A percentile compares a stretch with the other conserved stretches of the same genome.
phyloP scores from a whole-genome alignment of 2,888 invertebrate genomes.

The Campaea margaritaria region DNA sequence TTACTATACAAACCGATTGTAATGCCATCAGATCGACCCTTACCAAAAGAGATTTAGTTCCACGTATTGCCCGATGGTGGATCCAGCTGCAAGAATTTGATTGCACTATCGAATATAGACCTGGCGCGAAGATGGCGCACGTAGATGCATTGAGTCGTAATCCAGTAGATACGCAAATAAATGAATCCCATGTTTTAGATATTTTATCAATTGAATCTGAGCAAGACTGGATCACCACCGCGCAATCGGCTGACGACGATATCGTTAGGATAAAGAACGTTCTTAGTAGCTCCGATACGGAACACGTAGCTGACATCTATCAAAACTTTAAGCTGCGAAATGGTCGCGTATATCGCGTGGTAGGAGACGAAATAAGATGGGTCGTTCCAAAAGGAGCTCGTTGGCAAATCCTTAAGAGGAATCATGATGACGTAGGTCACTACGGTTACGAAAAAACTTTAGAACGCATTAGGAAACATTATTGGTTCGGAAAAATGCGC shows the following conservation, averaged over 20 bases:
- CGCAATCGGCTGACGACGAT: constrained; percentile 35
- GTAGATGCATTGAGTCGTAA: constrained; percentile 50
- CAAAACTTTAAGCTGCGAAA: constrained; percentile 42
- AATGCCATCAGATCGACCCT: not conserved
- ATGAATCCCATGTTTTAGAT: not conserved
- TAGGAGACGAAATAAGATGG: not conserved
- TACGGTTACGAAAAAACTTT: constrained; percentile 38
- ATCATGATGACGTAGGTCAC: constrained; percentile 35
- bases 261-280: constrained; percentile 25
- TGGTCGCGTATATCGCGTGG: constrained; percentile 11
- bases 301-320: constrained; percentile 22
- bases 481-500: constrained; percentile 10
- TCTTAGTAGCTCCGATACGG: constrained; percentile 23
- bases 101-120: constrained; percentile 24
- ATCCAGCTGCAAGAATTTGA: not conserved
- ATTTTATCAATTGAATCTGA: not conserved
- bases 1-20: constrained; percentile 7
- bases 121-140: constrained; percentile 46
- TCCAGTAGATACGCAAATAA: not conserved
- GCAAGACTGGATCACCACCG: constrained; percentile 34
- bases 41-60: constrained; percentile 21
- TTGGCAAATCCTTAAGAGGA: not conserved
- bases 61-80: constrained; percentile 32
- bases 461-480: not conserved
- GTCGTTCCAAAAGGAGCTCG: not conserved